Evolutionary conservation across 2,797 vertebrate species (phyloP), one percentile per base, ranked within the genome.

Genomic region (Cossypha caffra): DNA sequence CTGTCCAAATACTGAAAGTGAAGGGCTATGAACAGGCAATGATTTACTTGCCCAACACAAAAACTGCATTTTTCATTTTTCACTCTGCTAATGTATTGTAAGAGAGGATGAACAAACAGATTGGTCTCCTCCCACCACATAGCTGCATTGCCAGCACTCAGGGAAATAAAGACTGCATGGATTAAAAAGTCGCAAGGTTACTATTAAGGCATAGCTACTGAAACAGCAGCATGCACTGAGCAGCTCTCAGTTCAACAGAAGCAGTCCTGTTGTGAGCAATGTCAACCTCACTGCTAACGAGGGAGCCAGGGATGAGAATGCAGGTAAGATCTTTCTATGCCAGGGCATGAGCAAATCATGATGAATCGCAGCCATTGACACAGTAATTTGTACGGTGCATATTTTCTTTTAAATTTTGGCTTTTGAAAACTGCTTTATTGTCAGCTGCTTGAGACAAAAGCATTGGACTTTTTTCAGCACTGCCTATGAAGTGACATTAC

Each of bases 111-210:
- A 96, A 94, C 86, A 89, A 85, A 87, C 90, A 96, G 95, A 96
- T 95, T 94, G 90, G 83, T 95, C 83, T 95, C 94, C 94, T 96
- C 96, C 94, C 94, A 96, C 94, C 66, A 94, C 79, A 86, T 94
- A 76, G 94, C 92, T 86, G 80, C 90, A 83, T 81, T 90, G 83
- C 74, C 93, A 95, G 63, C 77, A 87, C 48, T 93, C 63, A 73
- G 90, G 63, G 78, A 96, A 93, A 88, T 92, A 86, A 92, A 92
- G 80, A 73, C 92, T 76, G 93, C 74, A 85, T 67, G 71, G 86
- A 95, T 93, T 93, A 81, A 86, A 96, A 96, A 92, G 86, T 94
- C 84, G 17, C 73, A 95, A 76, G 86, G 94, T 86, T 82, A 88
- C 17, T 77, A 11, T 82, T 94, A 83, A 94, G 58, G 76, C 87